Percentiles rank a stretch among this genome's conserved stretches.
Evolutionary conservation across 1,140 invertebrate species (phyloP).

Genomic region (Cherax quadricarinatus): DNA sequence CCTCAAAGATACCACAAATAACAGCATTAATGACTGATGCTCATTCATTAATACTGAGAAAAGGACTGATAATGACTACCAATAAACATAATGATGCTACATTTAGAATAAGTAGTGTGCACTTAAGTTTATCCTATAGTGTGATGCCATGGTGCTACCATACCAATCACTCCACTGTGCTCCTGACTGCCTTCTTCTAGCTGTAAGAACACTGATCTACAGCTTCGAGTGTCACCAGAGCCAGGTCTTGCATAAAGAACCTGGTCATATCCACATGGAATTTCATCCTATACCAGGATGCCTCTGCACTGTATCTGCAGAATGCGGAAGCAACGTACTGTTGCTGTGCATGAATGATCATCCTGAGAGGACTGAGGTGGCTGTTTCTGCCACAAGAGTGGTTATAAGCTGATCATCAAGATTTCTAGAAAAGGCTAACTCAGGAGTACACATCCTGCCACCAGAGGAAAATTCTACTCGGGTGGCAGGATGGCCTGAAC

Average conservation of each 20-base stretch:
- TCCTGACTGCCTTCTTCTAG: background rate
- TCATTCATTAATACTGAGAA: background rate
- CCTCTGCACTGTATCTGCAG: background rate
- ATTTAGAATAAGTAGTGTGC: background rate
- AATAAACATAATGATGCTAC: background rate
- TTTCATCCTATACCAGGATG: background rate
- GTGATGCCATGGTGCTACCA: background rate
- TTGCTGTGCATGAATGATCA: conserved; percentile 9
- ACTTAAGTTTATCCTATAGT: background rate
- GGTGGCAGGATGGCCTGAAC: conserved; percentile 41
- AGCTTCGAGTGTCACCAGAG: background rate
- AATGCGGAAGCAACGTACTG: background rate
- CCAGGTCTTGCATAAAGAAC: conserved; percentile 3
- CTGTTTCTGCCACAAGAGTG: conserved; percentile 36
- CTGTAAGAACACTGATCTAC: background rate
- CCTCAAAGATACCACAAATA: background rate
- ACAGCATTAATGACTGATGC: background rate
- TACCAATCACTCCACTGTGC: background rate
- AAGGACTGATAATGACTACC: background rate
- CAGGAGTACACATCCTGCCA: conserved; percentile 66
- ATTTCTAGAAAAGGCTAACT: conserved; percentile 34
- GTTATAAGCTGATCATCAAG: conserved; percentile 37
- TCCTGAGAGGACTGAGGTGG: conserved; percentile 24
- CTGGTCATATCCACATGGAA: conserved; percentile 8
- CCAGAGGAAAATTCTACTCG: conserved; percentile 41